These are phyloP conservation scores for Colletes gigas DNA, from an alignment of 1,140 invertebrate species.

Conservation along the genomic window DNA sequence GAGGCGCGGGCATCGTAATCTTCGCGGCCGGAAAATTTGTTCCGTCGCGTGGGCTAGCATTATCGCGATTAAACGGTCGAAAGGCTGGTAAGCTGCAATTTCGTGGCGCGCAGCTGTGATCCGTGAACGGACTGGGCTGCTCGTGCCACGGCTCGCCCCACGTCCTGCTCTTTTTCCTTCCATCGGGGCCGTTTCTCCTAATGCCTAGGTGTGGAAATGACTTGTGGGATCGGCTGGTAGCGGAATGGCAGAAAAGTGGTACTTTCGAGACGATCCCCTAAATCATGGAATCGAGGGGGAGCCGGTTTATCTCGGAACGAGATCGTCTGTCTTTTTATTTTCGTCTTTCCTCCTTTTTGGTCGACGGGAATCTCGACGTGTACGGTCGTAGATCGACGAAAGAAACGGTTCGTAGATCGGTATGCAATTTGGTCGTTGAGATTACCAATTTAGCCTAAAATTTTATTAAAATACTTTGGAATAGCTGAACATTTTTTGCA, in stretches of 20 bases:
- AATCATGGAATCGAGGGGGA: conserved; percentile 60
- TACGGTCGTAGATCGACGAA: neutral
- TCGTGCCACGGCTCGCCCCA: conserved; percentile 47
- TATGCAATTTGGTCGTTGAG: no score
- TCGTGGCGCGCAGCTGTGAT: conserved; percentile 63
- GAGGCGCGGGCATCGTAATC: conserved; percentile 26
- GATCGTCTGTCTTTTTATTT: conserved; percentile 8
- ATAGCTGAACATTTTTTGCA: no score
- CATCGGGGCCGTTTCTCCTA: conserved; percentile 30
- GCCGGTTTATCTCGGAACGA: conserved; percentile 9
- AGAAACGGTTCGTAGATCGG: neutral
- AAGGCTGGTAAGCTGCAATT: conserved; percentile 56
- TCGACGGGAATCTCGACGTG: no score
- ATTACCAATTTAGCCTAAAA: no score
- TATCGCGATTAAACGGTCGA: conserved; percentile 53
- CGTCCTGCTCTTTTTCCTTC: conserved; percentile 6
- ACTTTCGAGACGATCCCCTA: conserved; percentile 64
- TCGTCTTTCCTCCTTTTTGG: neutral
- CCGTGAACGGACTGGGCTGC: conserved; percentile 55
- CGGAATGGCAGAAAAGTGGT: conserved; percentile 62
- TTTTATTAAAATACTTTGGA: no score
- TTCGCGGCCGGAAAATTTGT: conserved; percentile 41
- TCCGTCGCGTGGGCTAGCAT: conserved; percentile 43
- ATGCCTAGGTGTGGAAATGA: conserved; percentile 67
- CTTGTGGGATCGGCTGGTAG: conserved; percentile 64